Percentiles rank a stretch among this genome's conserved stretches.
Conservation (phyloP, 2,113 vertebrate species). For the Pyrgilauda ruficollis region DNA sequence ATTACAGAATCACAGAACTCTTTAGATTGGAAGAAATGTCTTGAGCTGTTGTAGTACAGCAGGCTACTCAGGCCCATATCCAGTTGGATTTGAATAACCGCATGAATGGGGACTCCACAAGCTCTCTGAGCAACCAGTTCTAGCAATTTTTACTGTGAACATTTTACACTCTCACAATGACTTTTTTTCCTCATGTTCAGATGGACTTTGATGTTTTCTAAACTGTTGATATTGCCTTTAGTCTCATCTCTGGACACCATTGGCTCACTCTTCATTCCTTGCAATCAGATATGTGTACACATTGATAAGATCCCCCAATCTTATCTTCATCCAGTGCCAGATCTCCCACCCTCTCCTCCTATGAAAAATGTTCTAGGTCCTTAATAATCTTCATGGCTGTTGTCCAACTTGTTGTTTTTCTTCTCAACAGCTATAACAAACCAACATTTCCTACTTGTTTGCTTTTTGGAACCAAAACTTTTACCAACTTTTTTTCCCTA, state of each 20-base stretch:
- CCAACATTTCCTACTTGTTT: background rate
- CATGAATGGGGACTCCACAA: background rate
- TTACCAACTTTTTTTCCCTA: fast-evolving
- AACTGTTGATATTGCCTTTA: background rate
- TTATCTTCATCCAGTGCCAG: background rate
- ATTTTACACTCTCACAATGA: background rate
- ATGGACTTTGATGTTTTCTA: background rate
- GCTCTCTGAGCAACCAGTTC: background rate
- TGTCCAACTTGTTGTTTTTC: background rate
- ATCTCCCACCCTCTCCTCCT: background rate
- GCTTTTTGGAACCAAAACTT: background rate
- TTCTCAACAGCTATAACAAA: background rate
- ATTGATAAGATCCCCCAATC: background rate
- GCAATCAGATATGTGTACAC: background rate
- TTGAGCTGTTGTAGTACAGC: background rate
- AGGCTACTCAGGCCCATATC: background rate
- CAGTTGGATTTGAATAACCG: background rate
- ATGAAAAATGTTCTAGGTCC: background rate
- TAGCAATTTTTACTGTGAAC: background rate
- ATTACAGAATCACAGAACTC: background rate
- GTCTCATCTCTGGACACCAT: background rate
- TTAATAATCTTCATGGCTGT: background rate
- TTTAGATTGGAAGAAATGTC: background rate
- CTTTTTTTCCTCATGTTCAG: background rate
- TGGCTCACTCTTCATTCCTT: background rate